Percentiles rank a stretch among this genome's conserved stretches.
Evolutionary conservation across 1,140 invertebrate species (phyloP).

Genomic region (Cyclargus thomasi): DNA sequence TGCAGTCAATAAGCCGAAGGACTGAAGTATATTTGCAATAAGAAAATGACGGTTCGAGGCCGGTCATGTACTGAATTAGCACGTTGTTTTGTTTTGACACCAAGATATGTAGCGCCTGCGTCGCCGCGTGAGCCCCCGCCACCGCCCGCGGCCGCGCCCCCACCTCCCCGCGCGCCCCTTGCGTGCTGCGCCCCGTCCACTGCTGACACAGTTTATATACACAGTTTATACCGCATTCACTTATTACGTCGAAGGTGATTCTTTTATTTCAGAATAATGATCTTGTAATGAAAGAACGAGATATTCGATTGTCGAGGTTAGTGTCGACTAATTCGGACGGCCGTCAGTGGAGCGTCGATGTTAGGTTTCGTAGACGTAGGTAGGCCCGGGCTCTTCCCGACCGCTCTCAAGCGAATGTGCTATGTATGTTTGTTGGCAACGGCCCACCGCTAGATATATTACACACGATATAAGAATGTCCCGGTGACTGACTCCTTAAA

Average conservation of each 20-base stretch:
- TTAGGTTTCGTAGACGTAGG: not conserved
- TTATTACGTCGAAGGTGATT: slow-evolving; percentile 6
- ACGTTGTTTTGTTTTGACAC: slow-evolving; percentile 13
- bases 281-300: not conserved
- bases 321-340: not conserved
- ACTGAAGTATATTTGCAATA: not conserved
- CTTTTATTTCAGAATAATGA: slow-evolving; percentile 11
- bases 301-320: not conserved
- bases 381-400: not conserved
- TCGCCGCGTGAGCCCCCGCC: not conserved
- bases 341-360: not conserved
- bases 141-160: not conserved
- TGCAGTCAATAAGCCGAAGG: not conserved
- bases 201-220: slow-evolving; percentile 9
- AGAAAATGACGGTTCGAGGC: slow-evolving; percentile 1
- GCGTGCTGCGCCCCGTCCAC: not conserved
- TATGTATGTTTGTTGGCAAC: slow-evolving; percentile 7
- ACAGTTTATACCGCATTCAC: slow-evolving; percentile 7
- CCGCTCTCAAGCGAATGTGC: not conserved
- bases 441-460: not conserved
- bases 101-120: slow-evolving; percentile 6
- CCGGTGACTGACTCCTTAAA: not conserved
- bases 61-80: not conserved
- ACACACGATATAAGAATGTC: not conserved
- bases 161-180: not conserved